Conservation (phyloP, 2,113 vertebrate genomes). For the Dicaeum eximium region DNA sequence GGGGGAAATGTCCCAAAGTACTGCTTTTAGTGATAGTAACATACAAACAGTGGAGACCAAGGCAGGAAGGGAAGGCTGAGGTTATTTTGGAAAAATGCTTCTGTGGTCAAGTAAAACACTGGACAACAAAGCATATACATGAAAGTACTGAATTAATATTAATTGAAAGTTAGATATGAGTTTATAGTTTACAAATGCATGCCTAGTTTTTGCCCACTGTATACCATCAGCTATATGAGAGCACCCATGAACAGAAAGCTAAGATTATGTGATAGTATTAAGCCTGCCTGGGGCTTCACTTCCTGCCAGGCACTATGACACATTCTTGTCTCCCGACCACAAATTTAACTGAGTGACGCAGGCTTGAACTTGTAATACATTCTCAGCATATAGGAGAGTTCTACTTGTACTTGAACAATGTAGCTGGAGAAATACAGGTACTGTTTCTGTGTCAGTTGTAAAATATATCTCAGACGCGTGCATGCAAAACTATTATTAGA, state of each 20-base stretch:
- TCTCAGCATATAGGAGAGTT: background rate
- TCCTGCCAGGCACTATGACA: background rate
- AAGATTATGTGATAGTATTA: background rate
- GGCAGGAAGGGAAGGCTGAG: background rate
- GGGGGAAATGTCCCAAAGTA: background rate
- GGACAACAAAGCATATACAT: background rate
- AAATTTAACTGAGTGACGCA: background rate
- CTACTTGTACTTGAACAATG: background rate
- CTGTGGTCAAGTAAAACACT: background rate
- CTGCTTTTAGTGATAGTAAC: background rate
- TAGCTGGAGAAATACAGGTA: background rate
- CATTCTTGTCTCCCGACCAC: background rate
- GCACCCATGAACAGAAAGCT: background rate
- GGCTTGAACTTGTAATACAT: background rate
- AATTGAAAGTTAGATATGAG: background rate
- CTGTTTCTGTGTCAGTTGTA: background rate
- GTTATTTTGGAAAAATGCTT: background rate
- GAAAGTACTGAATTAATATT: background rate
- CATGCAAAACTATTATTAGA: background rate
- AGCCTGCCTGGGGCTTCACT: background rate
- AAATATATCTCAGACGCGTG: background rate
- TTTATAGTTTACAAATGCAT: background rate
- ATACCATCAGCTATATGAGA: background rate
- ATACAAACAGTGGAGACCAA: background rate
- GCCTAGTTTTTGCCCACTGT: background rate